Conservation (phyloP, 2,888 invertebrate genomes). For the Scaptomyza tumidula region DNA sequence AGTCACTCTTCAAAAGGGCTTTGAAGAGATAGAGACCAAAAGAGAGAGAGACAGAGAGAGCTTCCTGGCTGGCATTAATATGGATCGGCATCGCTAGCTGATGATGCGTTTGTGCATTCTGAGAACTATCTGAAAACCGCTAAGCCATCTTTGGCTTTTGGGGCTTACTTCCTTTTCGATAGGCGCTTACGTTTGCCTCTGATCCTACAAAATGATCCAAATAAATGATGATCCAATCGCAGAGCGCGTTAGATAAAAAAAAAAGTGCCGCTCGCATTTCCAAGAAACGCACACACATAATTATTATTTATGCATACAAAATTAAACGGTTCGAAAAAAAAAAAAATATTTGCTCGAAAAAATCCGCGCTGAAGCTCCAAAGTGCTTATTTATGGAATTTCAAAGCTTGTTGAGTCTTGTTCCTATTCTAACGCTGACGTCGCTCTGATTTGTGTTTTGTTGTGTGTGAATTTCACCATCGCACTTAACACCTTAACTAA, state of each 20-base stretch:
- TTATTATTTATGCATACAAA: constrained; percentile 76
- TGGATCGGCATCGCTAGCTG: constrained; percentile 19
- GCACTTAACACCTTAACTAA: constrained; percentile 26
- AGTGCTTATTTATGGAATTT: constrained; percentile 63
- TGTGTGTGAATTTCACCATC: constrained; percentile 61
- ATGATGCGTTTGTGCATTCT: constrained; percentile 64
- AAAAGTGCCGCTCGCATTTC: constrained; percentile 49
- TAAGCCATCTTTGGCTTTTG: constrained; percentile 16
- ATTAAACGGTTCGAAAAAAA: constrained; percentile 56
- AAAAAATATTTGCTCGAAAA: constrained; percentile 54
- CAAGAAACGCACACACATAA: constrained; percentile 62
- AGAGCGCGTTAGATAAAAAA: constrained; percentile 27
- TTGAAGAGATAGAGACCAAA: not conserved
- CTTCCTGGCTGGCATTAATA: constrained; percentile 16
- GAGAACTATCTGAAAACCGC: constrained; percentile 42
- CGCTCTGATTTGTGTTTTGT: not conserved
- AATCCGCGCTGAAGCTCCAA: constrained; percentile 28
- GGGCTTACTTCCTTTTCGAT: constrained; percentile 38
- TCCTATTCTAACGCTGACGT: constrained; percentile 6
- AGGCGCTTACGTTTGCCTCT: constrained; percentile 10
- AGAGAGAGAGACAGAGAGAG: not conserved
- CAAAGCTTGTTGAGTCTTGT: constrained; percentile 9
- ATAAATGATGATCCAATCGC: constrained; percentile 54
- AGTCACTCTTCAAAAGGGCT: constrained; percentile 3
- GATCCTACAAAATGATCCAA: not conserved